Percentiles rank a stretch among this genome's conserved stretches.
Evolutionary conservation across 1,140 invertebrate genomes (phyloP).

Genomic region (Trichomalopsis sarcophagae): DNA sequence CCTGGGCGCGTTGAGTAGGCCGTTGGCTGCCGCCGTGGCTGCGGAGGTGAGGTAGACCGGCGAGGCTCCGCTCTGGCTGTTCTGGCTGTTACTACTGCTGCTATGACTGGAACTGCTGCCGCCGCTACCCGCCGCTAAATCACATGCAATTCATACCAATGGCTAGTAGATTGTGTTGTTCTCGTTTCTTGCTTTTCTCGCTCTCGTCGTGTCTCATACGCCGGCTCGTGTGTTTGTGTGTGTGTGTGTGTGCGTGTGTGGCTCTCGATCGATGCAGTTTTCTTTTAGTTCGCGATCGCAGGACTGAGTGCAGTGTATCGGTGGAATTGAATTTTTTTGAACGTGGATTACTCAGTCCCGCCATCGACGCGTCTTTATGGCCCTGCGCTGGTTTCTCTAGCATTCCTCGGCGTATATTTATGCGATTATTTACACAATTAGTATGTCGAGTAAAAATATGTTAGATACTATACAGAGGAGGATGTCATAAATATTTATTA

Average conservation of each 20-base stretch:
- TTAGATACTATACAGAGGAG: neutral
- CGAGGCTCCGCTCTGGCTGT: conserved; percentile 68
- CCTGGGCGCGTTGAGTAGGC: conserved; percentile 56
- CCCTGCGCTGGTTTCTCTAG: conserved; percentile 1
- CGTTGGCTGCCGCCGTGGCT: conserved; percentile 57
- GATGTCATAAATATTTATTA: neutral
- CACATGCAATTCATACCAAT: conserved; percentile 65
- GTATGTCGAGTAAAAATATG: neutral
- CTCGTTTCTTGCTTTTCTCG: too few species aligned
- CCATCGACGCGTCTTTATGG: neutral
- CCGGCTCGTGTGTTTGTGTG: too few species aligned
- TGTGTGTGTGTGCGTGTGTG: too few species aligned
- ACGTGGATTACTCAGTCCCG: neutral
- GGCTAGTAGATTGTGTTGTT: too few species aligned
- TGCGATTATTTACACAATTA: neutral
- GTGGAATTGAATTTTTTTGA: too few species aligned
- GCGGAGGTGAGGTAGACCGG: conserved; percentile 62
- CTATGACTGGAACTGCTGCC: conserved; percentile 64
- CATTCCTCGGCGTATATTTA: neutral
- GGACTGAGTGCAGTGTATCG: too few species aligned
- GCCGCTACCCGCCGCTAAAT: conserved; percentile 66
- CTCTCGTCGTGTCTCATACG: neutral
- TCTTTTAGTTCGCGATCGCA: neutral
- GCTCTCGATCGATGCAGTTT: neutral
- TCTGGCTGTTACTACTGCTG: conserved; percentile 70